Evolutionary conservation across 2,113 vertebrate genomes (phyloP), one percentile per base, ranked within the genome.

Genomic region (Natator depressus): DNA sequence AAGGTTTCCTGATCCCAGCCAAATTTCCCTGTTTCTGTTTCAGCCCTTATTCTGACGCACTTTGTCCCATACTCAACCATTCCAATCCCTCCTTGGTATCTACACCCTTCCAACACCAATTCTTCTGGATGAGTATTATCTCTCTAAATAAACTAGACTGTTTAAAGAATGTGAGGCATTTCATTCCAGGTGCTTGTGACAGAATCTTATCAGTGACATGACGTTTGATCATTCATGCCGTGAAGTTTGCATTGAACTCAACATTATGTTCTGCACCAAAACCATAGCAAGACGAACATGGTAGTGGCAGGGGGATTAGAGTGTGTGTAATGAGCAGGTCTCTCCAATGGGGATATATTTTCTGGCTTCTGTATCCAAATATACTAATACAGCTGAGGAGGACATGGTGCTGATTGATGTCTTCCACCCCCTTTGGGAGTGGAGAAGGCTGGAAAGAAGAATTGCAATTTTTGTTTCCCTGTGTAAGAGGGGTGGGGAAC

Each of bases 161-260:
- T n/a, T 82, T 6, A 82, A 87, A 81, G 89, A 85, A 92, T 3
- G 65, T 80, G 87, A 85, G 90, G 90, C 75, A n/a, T 69, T 38
- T 31, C 31, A 31, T 75, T 80, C 80, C 27, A 62, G 80, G 53
- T 51, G n/a, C 55, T 85, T 85, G 84, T 38, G n/a, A 25, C 13
- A 82, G 69, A 54, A 8, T 90, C 84, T 94, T 91, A 50, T 85
- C n/a, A 24, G 10, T 46, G 20, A 76, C 95, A 46, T 92, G 92
- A 2, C 2, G 75, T 89, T 89, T 80, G 88, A 54, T 89, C 24
- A 29, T 94, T 93, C 85, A 51, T 80, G 53, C 80, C 94, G 17
- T 59, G 91, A 91, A 96, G 38, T 90, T 94, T 89, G 29, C 55
- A 93, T 1, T 4, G 86, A 89, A 94, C 83, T 96, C 90, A 97